Conservation (phyloP, 2,113 vertebrate genomes). For the Sinocyclocheilus maitianheensis region DNA sequence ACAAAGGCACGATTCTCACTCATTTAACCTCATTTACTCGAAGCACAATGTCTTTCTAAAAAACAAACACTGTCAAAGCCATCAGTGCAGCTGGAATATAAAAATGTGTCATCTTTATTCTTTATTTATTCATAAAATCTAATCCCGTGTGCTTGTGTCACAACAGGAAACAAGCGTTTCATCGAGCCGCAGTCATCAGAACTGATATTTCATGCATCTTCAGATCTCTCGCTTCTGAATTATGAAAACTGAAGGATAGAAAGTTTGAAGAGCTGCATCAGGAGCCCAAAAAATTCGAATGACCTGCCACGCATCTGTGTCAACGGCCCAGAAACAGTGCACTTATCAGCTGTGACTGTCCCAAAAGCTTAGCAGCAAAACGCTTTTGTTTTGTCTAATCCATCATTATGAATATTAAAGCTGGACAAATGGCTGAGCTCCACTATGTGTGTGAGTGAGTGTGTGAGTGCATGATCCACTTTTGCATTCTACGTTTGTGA, state of each 20-base stretch:
- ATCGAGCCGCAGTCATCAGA: too few relatives aligned
- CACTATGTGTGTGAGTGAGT: conserved; percentile 15
- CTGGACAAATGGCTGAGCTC: conserved; percentile 48
- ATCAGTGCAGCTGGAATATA: too few relatives aligned
- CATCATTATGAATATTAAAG: conserved; percentile 61
- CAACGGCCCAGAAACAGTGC: background rate
- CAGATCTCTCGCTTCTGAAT: background rate
- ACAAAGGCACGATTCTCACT: too few relatives aligned
- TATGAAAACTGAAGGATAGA: background rate
- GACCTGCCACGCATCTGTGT: background rate
- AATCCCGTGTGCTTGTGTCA: too few relatives aligned
- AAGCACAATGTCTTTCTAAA: too few relatives aligned
- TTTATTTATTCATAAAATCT: too few relatives aligned
- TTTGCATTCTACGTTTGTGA: background rate
- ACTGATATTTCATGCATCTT: background rate
- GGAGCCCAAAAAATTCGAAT: too few relatives aligned
- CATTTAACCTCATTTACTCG: too few relatives aligned
- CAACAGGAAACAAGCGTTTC: too few relatives aligned
- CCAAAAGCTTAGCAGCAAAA: conserved; percentile 34
- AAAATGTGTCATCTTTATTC: too few relatives aligned
- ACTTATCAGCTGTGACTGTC: conserved; percentile 16
- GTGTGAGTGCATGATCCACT: background rate
- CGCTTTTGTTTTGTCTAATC: conserved; percentile 49
- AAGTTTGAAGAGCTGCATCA: background rate
- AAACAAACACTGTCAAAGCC: too few relatives aligned